Evolutionary conservation across 2,113 vertebrate species (phyloP).

Genomic region (Nibea albiflora): DNA sequence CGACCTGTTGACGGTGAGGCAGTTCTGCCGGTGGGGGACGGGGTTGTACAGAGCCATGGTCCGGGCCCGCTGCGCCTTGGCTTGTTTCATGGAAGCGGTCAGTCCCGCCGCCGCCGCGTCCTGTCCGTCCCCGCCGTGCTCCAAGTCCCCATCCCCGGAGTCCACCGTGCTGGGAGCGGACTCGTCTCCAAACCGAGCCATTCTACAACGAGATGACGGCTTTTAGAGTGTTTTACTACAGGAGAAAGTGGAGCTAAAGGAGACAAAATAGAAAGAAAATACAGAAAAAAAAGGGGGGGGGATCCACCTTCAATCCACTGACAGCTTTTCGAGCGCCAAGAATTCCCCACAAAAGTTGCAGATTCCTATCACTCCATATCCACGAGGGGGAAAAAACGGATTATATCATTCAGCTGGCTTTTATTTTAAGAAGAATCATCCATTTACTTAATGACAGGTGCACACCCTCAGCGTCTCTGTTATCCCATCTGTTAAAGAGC

Average conservation of each 20-base stretch:
- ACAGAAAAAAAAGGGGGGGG: slow-evolving; percentile 20
- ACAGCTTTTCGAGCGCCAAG: slow-evolving; percentile 54
- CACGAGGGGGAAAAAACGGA: not conserved
- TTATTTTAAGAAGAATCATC: slow-evolving; percentile 39
- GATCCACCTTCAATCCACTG: slow-evolving; percentile 70
- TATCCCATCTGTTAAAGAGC: slow-evolving; percentile 60
- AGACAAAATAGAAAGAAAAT: not conserved
- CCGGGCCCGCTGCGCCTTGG: slow-evolving; percentile 95
- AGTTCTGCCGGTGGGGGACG: slow-evolving; percentile 95
- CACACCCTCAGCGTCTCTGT: slow-evolving; percentile 24
- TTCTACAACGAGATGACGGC: slow-evolving; percentile 85
- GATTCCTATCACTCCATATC: slow-evolving; percentile 68
- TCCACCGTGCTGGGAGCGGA: slow-evolving; percentile 88
- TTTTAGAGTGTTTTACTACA: slow-evolving; percentile 46
- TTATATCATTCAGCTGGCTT: slow-evolving; percentile 30
- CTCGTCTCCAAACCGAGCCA: slow-evolving; percentile 97
- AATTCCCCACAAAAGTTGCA: slow-evolving; percentile 67
- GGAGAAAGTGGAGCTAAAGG: not conserved
- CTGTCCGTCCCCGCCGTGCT: slow-evolving; percentile 88
- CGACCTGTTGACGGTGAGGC: slow-evolving; percentile 98
- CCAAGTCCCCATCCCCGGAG: slow-evolving; percentile 89
- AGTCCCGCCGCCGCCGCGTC: slow-evolving; percentile 84
- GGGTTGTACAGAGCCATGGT: slow-evolving; percentile 99
- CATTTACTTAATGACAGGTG: slow-evolving; percentile 40
- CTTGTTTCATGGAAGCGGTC: slow-evolving; percentile 92